Evolutionary conservation across 2,797 vertebrate genomes (phyloP).

Genomic region (Luscinia megarhynchos): DNA sequence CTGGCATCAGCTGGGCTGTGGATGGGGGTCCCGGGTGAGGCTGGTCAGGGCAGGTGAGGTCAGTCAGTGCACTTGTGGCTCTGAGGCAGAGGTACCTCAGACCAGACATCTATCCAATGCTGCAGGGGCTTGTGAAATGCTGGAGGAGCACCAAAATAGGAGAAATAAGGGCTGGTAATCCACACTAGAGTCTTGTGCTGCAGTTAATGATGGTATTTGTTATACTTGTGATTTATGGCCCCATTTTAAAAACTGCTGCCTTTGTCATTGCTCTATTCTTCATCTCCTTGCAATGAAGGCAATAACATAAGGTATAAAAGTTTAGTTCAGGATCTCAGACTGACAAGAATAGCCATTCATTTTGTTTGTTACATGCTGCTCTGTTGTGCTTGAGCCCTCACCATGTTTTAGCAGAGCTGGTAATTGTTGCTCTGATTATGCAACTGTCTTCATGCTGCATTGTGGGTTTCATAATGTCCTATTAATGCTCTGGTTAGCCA

Average conservation of each 20-base stretch:
- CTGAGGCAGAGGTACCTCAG: neutral
- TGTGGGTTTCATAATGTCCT: conserved; percentile 49
- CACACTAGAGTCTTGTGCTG: neutral
- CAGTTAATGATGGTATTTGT: neutral
- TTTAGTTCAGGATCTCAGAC: neutral
- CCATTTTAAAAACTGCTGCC: neutral
- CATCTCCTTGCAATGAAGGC: neutral
- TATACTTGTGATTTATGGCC: neutral
- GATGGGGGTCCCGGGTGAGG: fast-evolving
- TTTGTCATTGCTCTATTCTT: neutral
- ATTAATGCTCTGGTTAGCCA: conserved; percentile 45
- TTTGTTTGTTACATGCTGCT: neutral
- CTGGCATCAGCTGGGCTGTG: neutral
- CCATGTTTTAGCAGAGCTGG: neutral
- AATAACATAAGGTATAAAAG: neutral
- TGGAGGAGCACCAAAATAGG: neutral
- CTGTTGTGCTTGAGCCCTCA: neutral
- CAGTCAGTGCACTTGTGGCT: neutral
- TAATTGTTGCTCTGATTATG: conserved; percentile 24
- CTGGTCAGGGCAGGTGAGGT: neutral
- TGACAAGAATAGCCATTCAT: neutral
- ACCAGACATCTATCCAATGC: fast-evolving
- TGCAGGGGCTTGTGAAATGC: neutral
- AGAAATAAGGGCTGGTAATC: neutral
- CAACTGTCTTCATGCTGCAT: neutral